A percentile compares a stretch with the other conserved stretches of the same genome.
These are phyloP conservation scores for Chrysocyon brachyurus DNA, from an alignment of 2,797 vertebrate species.

Conservation along the genomic window DNA sequence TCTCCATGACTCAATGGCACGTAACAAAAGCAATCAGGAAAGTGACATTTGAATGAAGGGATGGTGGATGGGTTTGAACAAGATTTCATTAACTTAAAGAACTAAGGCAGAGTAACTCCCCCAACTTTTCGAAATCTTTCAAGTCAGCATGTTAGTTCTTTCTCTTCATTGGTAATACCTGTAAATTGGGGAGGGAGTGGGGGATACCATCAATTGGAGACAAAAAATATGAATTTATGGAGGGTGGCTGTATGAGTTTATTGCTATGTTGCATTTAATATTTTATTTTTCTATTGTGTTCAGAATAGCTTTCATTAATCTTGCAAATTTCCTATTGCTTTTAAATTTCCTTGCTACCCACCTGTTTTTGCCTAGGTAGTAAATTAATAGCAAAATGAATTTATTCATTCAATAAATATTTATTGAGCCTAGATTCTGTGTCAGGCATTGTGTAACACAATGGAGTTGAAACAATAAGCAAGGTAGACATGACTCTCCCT, in stretches of 20 bases:
- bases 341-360: slow-evolving; percentile 56
- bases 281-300: slow-evolving; percentile 59
- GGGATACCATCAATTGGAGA: slow-evolving; percentile 13
- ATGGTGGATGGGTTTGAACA: slow-evolving; percentile 23
- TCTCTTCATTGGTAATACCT: slow-evolving; percentile 62
- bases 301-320: slow-evolving; percentile 42
- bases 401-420: slow-evolving; percentile 69
- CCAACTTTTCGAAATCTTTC: slow-evolving; percentile 39
- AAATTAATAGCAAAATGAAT: slow-evolving; percentile 65
- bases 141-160: slow-evolving; percentile 63
- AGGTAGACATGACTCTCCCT: background rate
- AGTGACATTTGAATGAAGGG: slow-evolving; percentile 65
- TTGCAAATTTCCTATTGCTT: slow-evolving; percentile 63
- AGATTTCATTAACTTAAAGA: slow-evolving; percentile 62
- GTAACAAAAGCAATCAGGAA: slow-evolving; percentile 69
- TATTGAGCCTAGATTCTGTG: slow-evolving; percentile 39
- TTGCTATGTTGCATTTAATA: slow-evolving; percentile 57
- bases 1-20: slow-evolving; percentile 72
- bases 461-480: background rate
- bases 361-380: slow-evolving; percentile 36
- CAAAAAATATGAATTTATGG: slow-evolving; percentile 61
- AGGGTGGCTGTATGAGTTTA: slow-evolving; percentile 34
- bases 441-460: slow-evolving; percentile 40
- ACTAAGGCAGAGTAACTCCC: slow-evolving; percentile 2
- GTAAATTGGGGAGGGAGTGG: background rate